Evolutionary conservation across 2,113 vertebrate species (phyloP), one percentile per base, ranked within the genome.

Genomic region (human (Homo sapiens)): DNA sequence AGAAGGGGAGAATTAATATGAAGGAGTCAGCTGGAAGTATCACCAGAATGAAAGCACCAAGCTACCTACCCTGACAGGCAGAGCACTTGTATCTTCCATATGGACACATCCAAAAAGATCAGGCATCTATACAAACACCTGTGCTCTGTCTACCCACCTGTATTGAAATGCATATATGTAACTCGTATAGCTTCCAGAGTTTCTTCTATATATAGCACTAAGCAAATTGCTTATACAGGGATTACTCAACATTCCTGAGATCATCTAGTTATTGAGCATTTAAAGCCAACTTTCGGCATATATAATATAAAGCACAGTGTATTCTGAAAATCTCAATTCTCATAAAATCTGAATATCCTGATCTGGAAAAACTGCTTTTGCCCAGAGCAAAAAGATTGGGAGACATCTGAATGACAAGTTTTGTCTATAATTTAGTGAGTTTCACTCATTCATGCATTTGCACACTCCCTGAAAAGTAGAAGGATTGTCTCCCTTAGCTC

Each of bases 241-340:
- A 87, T 92, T 72, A 80, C 7, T 64, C 92, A 86, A 64, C 35
- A 87, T 89, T 80, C 68, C 82, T 92, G 43, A 64, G 59, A 73
- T 76, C 94, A 89, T 50, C 57, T 76, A 48, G 80, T 88, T 89
- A 92, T 27, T 96, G 50, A 94, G 43, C 83, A 97, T 75, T 89
- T 90, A 92, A 96, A 96, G 59, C 12, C 38, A 94, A 96, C 35
- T 95, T 90, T 79, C 14, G 91, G 72, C n/a, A 75, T 70, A 66
- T 80, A 72, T 89, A 86, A 87, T 70, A 68, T 64, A 95, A 96
- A 89, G 12, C 43, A 57, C 14, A 12, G 3, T 76, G 9, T 90
- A 35, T 86, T 87, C 35, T 90, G 75, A 97, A 97, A 96, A 96
- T 64, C 48, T 83, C 20, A 76, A 18, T 92, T 92, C 52, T 92